Evolutionary conservation across 2,888 invertebrate species (phyloP), one percentile per base, ranked within the genome.

Genomic region (Lasioglossum villosulum): DNA sequence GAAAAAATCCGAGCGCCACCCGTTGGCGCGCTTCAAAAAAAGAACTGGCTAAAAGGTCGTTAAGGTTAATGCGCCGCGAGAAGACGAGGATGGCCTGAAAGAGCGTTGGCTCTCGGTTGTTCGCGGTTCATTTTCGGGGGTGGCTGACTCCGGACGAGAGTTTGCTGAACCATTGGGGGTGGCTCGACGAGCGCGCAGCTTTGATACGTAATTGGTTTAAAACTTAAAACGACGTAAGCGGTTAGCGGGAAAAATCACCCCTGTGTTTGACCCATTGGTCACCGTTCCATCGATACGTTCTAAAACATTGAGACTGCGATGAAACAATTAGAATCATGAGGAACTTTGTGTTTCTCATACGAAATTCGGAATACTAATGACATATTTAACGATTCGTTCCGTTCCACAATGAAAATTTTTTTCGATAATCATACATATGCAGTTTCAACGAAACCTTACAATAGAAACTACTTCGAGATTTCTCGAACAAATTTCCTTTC

Each of bases 21-120:
- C 66, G 66, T 66, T 66, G 19, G 66, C 34, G 52, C 82, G 81
- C 42, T 78, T 87, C 77, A 72, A 87, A 88, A 90, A 86, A 90
- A 90, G 90, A 91, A 91, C 90, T 90, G 86, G 92, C 92, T 93
- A 93, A 93, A 93, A 93, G 93, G 93, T 93, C 93, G 93, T 93
- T 93, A 93, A 93, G 93, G 93, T 93, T 93, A 93, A 93, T 93
- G 93, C 89, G 92, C 91, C 87, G 90, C 88, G 91, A 92, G 90
- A 89, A 88, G 80, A 68, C 78, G 37, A 68, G 82, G 76, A 70
- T 70, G n/a, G 39, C 77, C 48, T 78, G 87, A 87, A 81, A 83
- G 63, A 66, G 66, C 34, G 66, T 34, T 72, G 77, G 63, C 85
- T 80, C 85, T 82, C 56, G 80, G 86, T 86, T 86, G 86, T 88